Evolutionary conservation across 2,797 vertebrate species (phyloP), one percentile per base, ranked within the genome.

Genomic region (Limosa lapponica): DNA sequence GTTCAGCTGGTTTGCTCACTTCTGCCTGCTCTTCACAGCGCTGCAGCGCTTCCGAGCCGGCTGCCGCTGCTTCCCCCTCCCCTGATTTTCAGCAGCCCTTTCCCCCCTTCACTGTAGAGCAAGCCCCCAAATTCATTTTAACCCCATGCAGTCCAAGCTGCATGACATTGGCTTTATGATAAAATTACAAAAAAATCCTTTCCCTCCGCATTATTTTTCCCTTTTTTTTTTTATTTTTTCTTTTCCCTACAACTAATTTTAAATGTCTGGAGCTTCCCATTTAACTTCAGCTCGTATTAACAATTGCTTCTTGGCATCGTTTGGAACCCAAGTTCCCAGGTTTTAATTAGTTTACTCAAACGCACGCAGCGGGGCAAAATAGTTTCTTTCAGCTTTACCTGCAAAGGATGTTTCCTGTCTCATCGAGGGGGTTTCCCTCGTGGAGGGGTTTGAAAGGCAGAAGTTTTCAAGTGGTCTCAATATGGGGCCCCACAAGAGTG

Each of bases 1-100:
- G 97, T 97, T 97, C 93, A 96, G 95, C 97, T 96, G 95, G 97
- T 97, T 97, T 97, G 95, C 96, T 97, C 97, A 96, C 97, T 97
- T 96, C 93, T 96, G 91, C 89, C 87, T 13, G 89, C 91, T 95
- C 92, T 85, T 90, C 89, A 77, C 66, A 95, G 95, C 30, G 6
- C 64, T 32, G 67, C 84, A 55, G 82, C 6, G 69, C 95, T 96
- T 93, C 80, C n/a, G 15, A 95, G 95, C 79, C 36, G 71, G 70
- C 85, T 75, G 89, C 83, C 3, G 18, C 81, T 78, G 87, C 75
- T 89, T 86, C 48, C 37, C 87, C 49, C 93, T 75, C 61, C 82
- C 32, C 49, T 72, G 73, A 54, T 89, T 92, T 91, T 84, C 84
- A 71, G 57, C 95, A 87, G 58, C 11, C 4, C 61, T 88, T 93